Base-by-base conservation (phyloP, 2,797 vertebrate genomes). In the Macropus fuliginosus region DNA sequence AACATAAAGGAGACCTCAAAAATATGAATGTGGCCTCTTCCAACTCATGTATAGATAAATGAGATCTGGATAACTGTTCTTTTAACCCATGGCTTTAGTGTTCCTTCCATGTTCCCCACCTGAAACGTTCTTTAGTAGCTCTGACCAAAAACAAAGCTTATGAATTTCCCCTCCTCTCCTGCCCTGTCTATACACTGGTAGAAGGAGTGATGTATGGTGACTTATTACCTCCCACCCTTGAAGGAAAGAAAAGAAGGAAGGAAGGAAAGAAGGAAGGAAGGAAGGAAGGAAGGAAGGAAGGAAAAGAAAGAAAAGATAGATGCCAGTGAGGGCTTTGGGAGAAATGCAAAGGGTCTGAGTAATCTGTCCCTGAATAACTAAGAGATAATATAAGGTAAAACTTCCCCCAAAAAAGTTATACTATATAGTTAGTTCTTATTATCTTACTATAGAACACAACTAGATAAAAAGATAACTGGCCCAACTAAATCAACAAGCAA, bases 221-320 rank as follows among this genome's bases (percentile, higher is more conserved):
- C 31, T 66, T 40, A 40, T n/a, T 46, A 24, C n/a, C n/a, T 81
- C 18, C 29, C n/a, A 40, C n/a, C 16, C 18, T 18, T 31, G 4
- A 14, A 5, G 27, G 10, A n/a, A 1, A 0, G 1, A 0, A 29
- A 24, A 6, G 4, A 27, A 56, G 24, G 5, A 46, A 9, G 3
- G 24, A 21, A 56, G 56, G 24, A 21, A 21, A 5, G 0, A 6
- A 9, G 0, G 9, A 27, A 4, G 8, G 28, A 1, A 56, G 5
- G 2, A 8, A 24, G 5, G 16, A 24, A 56, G 24, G 21, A 4
- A 27, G 21, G 56, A 5, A 56, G 24, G 4, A 21, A 24, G 1
- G 2, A 31, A 29, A 31, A 12, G 12, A n/a, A 66, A 66, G 34
- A 6, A n/a, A 74, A 74, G 5, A 16, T 28, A 74, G 66, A 40